Conservation (phyloP, 2,888 invertebrate species). For the Scaptomyza caliginosa region DNA sequence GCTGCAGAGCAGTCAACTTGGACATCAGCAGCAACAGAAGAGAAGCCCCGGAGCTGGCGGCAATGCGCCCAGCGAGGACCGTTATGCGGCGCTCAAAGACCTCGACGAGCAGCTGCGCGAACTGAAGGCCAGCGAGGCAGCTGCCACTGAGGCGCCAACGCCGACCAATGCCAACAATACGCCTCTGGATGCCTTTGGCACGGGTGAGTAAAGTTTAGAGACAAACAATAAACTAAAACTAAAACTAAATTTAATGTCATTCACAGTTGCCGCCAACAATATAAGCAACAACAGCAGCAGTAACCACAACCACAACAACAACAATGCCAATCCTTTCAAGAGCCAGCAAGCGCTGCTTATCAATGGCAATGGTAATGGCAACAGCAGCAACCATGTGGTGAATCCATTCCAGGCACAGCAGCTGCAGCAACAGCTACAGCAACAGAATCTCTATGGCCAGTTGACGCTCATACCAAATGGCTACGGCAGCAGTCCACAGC, state of each 20-base stretch:
- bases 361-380: constrained; percentile 37
- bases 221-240: not conserved
- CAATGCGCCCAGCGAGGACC: constrained; percentile 88
- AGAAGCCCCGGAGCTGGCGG: constrained; percentile 35
- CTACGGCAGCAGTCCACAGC: constrained; percentile 68
- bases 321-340: constrained; percentile 82
- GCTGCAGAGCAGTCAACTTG: constrained; percentile 71
- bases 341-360: constrained; percentile 66
- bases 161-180: constrained; percentile 55
- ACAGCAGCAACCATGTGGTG: constrained; percentile 61
- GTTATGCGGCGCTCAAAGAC: constrained; percentile 97
- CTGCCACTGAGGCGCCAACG: constrained; percentile 65
- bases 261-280: constrained; percentile 25
- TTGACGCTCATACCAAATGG: constrained; percentile 82
- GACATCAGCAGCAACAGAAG: constrained; percentile 35
- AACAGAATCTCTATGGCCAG: constrained; percentile 81
- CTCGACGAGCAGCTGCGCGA: constrained; percentile 90
- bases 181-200: constrained; percentile 57
- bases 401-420: constrained; percentile 81
- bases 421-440: constrained; percentile 60
- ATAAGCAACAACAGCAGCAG: constrained; percentile 34
- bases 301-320: constrained; percentile 49
- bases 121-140: constrained; percentile 81
- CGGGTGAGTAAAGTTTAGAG: constrained; percentile 34
- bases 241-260: not conserved